These are phyloP conservation scores for Scleropages formosus DNA, from an alignment of 2,797 vertebrate genomes.

Conservation along the genomic window DNA sequence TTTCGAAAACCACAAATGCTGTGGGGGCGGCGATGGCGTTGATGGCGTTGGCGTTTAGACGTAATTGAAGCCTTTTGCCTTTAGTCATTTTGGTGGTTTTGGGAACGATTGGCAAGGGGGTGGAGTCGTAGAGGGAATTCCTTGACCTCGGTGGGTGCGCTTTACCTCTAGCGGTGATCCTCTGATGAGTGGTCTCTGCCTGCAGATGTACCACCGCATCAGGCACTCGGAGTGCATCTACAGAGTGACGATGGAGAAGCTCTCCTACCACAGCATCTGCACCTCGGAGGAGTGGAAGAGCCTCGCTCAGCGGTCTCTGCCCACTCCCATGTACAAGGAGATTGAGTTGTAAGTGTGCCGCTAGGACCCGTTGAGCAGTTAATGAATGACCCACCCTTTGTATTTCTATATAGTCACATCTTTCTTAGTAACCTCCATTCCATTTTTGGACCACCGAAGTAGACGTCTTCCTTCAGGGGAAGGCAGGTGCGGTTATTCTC, in stretches of 20 bases:
- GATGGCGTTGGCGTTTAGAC: conserved; percentile 58
- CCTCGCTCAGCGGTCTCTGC: conserved; percentile 84
- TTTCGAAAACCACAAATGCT: conserved; percentile 56
- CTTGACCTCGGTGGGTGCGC: neutral
- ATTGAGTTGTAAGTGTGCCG: conserved; percentile 80
- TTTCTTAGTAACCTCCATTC: too few relatives aligned
- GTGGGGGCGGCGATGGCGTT: too few relatives aligned
- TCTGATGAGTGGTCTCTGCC: conserved; percentile 31
- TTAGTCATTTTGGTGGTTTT: conserved; percentile 39
- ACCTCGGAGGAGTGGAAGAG: conserved; percentile 95
- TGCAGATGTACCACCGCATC: conserved; percentile 97
- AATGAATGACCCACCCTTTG: too few relatives aligned
- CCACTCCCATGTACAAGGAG: conserved; percentile 86
- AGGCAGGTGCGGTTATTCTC: too few relatives aligned
- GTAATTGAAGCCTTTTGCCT: conserved; percentile 52
- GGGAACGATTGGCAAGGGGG: too few relatives aligned
- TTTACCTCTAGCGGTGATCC: too few relatives aligned
- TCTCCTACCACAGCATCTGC: conserved; percentile 97
- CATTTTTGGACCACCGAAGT: too few relatives aligned
- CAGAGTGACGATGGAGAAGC: conserved; percentile 96
- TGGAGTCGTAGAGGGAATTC: neutral
- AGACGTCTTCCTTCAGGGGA: too few relatives aligned
- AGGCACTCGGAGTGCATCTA: conserved; percentile 99
- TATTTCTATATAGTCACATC: too few relatives aligned
- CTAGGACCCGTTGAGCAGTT: neutral